Base-by-base conservation (phyloP, 2,888 invertebrate species). In the Rosalia funebris region DNA sequence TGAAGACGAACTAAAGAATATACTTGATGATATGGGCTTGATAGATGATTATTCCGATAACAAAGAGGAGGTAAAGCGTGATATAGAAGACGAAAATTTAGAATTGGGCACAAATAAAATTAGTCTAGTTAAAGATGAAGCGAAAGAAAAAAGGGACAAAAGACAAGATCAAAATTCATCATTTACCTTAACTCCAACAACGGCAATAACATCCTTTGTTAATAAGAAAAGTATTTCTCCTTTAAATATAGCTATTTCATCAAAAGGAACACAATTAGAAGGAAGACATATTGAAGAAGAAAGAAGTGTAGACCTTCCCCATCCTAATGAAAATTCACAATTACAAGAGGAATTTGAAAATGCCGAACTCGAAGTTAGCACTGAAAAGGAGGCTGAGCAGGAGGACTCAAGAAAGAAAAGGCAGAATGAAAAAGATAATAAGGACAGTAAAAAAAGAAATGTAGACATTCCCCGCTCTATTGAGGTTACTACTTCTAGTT, bases 1-100 rank as follows among this genome's bases (percentile, higher is more conserved):
- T 4, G 74, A 75, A 46, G 69, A 67, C 17, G 70, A 74, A 62
- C 46, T 77, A 19, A 68, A 60, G 48, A 64, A 58, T 20, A 69
- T 76, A 39, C 52, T 77, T 36, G 68, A 70, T 32, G 75, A 76
- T 25, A 74, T 77, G 75, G 75, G 76, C 3, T 44, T 77, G 5
- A 71, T 75, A 7, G 73, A 74, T 10, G 72, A 72, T 44, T 68
- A 71, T 25, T 42, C 54, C 3, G 55, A 60, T 42, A 67, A 69
- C 20, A 56, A 54, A 3, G 65, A 66, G 14, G 63, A 69, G 16
- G 62, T 39, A 20, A 73, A 74, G 57, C 63, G 71, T 1, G 70
- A 70, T 19, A 60, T 58, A 1, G 65, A 64, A 34, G 73, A 73
- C 36, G 72, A 75, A 54, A 68, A 73, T 57, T 47, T 72, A 42